Evolutionary conservation across 1,140 invertebrate species (phyloP).

Genomic region (Drosophila oshimai): DNA sequence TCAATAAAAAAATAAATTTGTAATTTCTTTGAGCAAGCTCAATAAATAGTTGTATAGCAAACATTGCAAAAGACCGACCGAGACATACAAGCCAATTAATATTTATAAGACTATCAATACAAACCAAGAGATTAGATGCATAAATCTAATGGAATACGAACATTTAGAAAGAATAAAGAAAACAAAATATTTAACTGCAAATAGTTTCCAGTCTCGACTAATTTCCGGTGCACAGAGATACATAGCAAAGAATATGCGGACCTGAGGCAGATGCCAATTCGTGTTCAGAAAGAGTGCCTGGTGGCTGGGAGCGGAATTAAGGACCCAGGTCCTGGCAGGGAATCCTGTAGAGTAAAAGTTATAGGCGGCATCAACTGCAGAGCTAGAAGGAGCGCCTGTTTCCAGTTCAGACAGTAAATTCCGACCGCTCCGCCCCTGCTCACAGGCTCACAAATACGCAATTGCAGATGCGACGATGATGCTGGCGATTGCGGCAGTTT

Average conservation of each 20-base stretch:
- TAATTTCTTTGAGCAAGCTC: no score
- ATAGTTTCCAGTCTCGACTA: conserved; percentile 19
- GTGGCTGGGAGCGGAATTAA: conserved; percentile 5
- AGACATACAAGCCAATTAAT: background rate
- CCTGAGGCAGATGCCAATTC: conserved; percentile 29
- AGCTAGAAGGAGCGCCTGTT: conserved; percentile 17
- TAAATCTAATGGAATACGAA: background rate
- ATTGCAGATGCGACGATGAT: conserved; percentile 78
- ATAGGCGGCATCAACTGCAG: conserved; percentile 24
- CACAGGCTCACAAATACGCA: conserved; percentile 62
- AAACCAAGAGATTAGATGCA: background rate
- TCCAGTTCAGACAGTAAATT: conserved; percentile 27
- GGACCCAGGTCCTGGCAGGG: conserved; percentile 13
- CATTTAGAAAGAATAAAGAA: background rate
- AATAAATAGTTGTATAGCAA: no score
- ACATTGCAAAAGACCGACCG: no score
- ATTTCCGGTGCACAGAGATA: conserved; percentile 23
- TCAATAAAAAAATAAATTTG: no score
- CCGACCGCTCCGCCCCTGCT: conserved; percentile 24
- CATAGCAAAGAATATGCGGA: background rate
- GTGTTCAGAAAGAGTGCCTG: background rate
- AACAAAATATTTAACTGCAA: conserved; percentile 6
- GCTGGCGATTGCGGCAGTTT: conserved; percentile 77
- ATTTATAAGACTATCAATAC: background rate
- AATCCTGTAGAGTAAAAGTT: conserved; percentile 19